Conservation (phyloP, 2,888 invertebrate species). For the Melieria picta region DNA sequence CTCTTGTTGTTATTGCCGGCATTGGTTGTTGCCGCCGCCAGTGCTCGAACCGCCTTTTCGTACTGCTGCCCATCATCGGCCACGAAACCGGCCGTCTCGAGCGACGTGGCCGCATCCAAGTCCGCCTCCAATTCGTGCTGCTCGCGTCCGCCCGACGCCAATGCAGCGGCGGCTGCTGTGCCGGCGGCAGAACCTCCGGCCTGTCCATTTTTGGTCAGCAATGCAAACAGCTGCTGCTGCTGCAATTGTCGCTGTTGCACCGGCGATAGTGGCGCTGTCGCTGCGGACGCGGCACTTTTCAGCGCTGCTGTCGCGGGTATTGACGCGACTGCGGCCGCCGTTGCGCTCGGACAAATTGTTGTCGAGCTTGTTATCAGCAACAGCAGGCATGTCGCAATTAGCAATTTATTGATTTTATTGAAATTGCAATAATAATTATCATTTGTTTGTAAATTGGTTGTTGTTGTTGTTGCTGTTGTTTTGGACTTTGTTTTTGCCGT, state of each 20-base stretch:
- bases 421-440: constrained; percentile 49
- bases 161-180: not conserved
- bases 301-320: constrained; percentile 21
- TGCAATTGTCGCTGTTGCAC: constrained; percentile 49
- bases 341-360: constrained; percentile 24
- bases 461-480: constrained; percentile 32
- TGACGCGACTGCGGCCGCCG: constrained; percentile 14
- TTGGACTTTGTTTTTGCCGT: constrained; percentile 35
- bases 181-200: constrained; percentile 7
- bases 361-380: constrained; percentile 49
- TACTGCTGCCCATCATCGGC: constrained; percentile 61
- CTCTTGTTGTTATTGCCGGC: constrained; percentile 25
- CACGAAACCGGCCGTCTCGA: constrained; percentile 60
- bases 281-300: constrained; percentile 14
- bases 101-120: constrained; percentile 42
- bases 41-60: constrained; percentile 55
- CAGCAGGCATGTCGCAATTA: constrained; percentile 52
- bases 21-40: constrained; percentile 40
- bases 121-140: constrained; percentile 44
- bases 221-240: constrained; percentile 58
- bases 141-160: not conserved
- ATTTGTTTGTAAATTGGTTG: constrained; percentile 49
- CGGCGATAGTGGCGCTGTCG: constrained; percentile 18
- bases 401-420: constrained; percentile 60
- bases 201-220: constrained; percentile 53